Conservation (phyloP, 2,888 invertebrate genomes). For the Drosophila monieri region DNA sequence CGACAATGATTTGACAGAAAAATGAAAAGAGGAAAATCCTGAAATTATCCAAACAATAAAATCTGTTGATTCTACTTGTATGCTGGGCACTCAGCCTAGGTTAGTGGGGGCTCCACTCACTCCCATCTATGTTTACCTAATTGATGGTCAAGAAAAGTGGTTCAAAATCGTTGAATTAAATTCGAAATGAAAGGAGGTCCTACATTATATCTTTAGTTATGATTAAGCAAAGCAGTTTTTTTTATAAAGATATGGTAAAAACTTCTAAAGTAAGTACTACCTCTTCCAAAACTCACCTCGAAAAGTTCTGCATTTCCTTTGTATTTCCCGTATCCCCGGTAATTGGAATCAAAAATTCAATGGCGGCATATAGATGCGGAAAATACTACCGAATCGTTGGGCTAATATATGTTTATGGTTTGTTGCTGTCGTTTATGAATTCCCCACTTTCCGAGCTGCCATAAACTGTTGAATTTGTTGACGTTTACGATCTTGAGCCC, state of each 20-base stretch:
- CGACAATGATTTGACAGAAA: slow-evolving; percentile 72
- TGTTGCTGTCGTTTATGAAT: slow-evolving; percentile 36
- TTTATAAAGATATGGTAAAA: too few species aligned
- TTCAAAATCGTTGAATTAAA: slow-evolving; percentile 19
- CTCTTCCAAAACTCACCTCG: slow-evolving; percentile 54
- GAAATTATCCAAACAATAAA: slow-evolving; percentile 60
- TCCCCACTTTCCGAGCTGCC: slow-evolving; percentile 29
- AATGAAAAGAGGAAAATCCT: slow-evolving; percentile 40
- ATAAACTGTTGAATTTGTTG: slow-evolving; percentile 53
- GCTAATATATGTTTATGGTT: slow-evolving; percentile 34
- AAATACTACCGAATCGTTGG: slow-evolving; percentile 33
- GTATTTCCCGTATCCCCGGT: slow-evolving; percentile 42
- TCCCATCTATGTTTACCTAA: slow-evolving; percentile 31
- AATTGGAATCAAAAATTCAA: slow-evolving; percentile 49
- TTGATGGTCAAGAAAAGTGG: slow-evolving; percentile 36
- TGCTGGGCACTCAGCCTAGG: slow-evolving; percentile 28
- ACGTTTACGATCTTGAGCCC: slow-evolving; percentile 62
- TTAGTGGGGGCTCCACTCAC: slow-evolving; percentile 17
- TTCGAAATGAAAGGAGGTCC: not conserved
- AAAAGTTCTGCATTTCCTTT: slow-evolving; percentile 71
- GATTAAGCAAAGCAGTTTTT: not conserved
- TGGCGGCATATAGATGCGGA: slow-evolving; percentile 20
- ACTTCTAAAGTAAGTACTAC: too few species aligned
- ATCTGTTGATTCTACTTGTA: slow-evolving; percentile 48
- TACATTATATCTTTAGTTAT: not conserved